Conservation (phyloP, 2,113 vertebrate genomes). For the Casuarius casuarius region DNA sequence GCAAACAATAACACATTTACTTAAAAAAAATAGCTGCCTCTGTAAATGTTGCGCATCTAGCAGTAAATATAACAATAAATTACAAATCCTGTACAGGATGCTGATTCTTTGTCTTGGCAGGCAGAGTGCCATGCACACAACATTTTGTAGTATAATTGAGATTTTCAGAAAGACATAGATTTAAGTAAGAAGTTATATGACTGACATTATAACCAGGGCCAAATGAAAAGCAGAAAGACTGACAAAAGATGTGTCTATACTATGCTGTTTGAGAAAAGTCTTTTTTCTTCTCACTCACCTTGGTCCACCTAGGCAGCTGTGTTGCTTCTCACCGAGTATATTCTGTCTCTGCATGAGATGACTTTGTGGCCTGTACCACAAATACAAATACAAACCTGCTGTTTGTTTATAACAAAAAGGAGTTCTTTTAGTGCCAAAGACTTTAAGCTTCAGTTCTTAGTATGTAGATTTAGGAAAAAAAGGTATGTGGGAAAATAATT, state of each 20-base stretch:
- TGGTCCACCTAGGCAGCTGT: background rate
- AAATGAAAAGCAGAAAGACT: background rate
- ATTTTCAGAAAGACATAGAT: background rate
- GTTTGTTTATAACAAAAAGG: background rate
- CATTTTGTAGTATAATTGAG: background rate
- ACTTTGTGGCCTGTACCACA: background rate
- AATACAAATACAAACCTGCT: background rate
- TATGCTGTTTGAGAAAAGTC: background rate
- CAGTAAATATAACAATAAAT: background rate
- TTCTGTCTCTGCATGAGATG: background rate
- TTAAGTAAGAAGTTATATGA: background rate
- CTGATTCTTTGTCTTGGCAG: background rate
- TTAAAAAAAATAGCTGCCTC: background rate
- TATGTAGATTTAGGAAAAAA: background rate
- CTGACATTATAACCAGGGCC: background rate
- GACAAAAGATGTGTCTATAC: fast-evolving
- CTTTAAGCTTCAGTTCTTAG: background rate
- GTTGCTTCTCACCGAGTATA: background rate
- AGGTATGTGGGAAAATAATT: background rate
- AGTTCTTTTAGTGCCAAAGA: background rate
- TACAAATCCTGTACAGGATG: background rate
- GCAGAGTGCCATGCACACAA: background rate
- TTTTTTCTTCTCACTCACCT: background rate
- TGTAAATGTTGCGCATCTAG: background rate
- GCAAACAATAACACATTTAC: background rate